Conservation (phyloP, 2,113 vertebrate species). For the Lepidiolamprologus cunningtoni region DNA sequence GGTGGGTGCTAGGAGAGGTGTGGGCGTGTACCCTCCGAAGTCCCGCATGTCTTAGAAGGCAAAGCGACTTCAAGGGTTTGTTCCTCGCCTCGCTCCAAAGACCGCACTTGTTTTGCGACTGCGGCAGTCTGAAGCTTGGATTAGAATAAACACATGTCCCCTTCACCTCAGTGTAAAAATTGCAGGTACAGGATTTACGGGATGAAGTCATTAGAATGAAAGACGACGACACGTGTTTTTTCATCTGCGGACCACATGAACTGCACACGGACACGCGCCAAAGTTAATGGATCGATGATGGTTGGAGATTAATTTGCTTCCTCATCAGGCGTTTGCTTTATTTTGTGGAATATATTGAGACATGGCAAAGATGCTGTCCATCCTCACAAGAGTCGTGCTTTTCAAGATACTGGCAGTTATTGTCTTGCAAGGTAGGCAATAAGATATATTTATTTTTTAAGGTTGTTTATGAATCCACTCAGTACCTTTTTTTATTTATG, state of each 20-base stretch:
- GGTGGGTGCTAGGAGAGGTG: not conserved
- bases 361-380: slow-evolving; percentile 7
- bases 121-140: not conserved
- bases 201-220: not conserved
- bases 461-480: not conserved
- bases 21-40: slow-evolving; percentile 24
- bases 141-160: not conserved
- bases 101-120: not conserved
- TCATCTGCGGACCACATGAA: not conserved
- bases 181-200: not conserved
- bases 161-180: not conserved
- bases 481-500: not conserved
- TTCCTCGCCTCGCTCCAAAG: not conserved
- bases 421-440: slow-evolving; percentile 51
- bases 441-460: not conserved
- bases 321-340: not conserved
- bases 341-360: slow-evolving; percentile 49
- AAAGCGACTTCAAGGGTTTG: not conserved
- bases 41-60: not conserved
- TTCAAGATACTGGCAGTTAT: slow-evolving; percentile 20
- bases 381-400: slow-evolving; percentile 23
- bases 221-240: not conserved
- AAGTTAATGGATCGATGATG: slow-evolving; percentile 12
- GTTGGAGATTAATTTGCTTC: slow-evolving; percentile 25
- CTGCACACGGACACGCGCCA: not conserved